Conservation (phyloP, 2,797 vertebrate species). For the Delichon dasypus region DNA sequence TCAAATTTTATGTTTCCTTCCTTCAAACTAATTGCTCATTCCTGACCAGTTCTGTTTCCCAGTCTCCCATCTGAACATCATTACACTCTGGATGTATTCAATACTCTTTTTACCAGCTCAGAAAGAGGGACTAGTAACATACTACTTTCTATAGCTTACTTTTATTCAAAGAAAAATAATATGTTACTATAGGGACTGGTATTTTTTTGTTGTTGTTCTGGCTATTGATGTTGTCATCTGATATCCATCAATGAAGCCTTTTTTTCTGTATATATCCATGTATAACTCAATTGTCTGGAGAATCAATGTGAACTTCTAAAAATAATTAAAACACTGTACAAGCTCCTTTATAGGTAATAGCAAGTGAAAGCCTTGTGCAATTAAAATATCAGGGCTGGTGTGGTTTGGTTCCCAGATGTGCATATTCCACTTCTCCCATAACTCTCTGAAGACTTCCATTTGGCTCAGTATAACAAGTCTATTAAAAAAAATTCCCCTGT, state of each 20-base stretch:
- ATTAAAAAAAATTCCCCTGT: background rate
- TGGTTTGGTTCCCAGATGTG: background rate
- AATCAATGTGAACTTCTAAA: background rate
- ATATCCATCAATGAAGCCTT: conserved; percentile 14
- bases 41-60: background rate
- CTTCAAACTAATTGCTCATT: conserved; percentile 3
- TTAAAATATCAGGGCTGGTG: background rate
- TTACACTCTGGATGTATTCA: background rate
- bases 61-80: background rate
- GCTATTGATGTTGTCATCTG: conserved; percentile 5
- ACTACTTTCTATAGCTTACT: background rate
- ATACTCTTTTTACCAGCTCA: background rate
- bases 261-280: background rate
- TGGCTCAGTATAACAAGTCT: background rate
- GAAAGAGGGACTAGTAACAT: background rate
- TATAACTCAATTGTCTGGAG: background rate
- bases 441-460: background rate
- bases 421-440: background rate
- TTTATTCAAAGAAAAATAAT: background rate
- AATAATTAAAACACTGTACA: background rate
- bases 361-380: background rate
- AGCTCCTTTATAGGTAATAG: background rate
- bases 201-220: background rate
- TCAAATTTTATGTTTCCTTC: conserved; percentile 18
- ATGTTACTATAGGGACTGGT: background rate